Base-by-base conservation (phyloP, 2,113 vertebrate genomes). In the Melanocharis versteri region DNA sequence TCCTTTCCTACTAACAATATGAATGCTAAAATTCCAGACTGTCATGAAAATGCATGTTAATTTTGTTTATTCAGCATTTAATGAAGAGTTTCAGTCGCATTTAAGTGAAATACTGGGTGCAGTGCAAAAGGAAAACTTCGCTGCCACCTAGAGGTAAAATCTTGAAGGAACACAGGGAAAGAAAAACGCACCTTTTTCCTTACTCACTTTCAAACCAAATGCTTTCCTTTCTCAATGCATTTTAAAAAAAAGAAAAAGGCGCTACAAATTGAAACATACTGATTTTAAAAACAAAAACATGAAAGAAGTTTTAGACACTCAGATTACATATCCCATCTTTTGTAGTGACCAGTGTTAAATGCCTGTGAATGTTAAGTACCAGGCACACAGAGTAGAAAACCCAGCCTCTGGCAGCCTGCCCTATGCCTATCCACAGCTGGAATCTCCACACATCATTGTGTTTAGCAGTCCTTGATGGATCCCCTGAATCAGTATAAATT, bases 81-180 rank as follows among this genome's bases (percentile, higher is more conserved):
- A 69, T 1, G 1, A 77, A 23, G 53, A 83, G 42, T 30, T 91
- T 75, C 28, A 37, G 28, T 21, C 5, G 3, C 2, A 12, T 45
- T 82, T 31, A 15, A 71, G 33, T 5, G n/a, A 40, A 77, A 62
- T 11, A 53, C 2, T 13, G 15, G 27, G n/a, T 30, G 30, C 22
- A 42, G 30, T 7, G 27, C 10, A 58, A 79, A 80, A 86, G 11
- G 39, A 75, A 93, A 69, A 11, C 82, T 97, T 94, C 80, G 78
- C 95, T 98, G 97, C 97, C 97, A 98, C 56, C 97, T 96, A 97
- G 56, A 91, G 97, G 93, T 48, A 84, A 93, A 89, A 95, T 83
- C 53, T 89, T 40, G 37, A 22, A 77, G 3, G 31, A 89, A 72
- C 22, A 53, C 10, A 42, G 8, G 26, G 13, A 66, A 89, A 82